Evolutionary conservation across 2,797 vertebrate genomes (phyloP), one percentile per base, ranked within the genome.

Genomic region (Enteromius argenteus): DNA sequence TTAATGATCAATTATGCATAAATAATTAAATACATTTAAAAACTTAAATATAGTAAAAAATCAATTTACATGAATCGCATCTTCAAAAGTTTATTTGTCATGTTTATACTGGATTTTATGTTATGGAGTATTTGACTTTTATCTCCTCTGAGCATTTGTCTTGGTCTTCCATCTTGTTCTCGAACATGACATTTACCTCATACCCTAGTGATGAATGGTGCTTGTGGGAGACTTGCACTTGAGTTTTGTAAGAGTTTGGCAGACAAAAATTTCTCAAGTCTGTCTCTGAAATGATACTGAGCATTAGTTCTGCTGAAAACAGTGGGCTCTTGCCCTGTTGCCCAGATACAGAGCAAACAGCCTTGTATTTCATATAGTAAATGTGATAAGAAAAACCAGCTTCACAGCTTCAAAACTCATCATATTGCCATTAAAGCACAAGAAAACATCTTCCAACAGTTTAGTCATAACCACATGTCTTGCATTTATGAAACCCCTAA

Each of bases 151-250:
- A 30, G 32, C 27, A 23, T 53, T 35, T 71, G n/a, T 72, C 46
- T 74, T 68, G 80, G 56, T 71, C 68, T 30, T 80, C 58, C 23
- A n/a, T 78, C 37, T 51, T 81, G 73, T 72, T 83, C 67, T 76
- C 30, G 35, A 81, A 77, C 72, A 66, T 56, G 72, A 81, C 80
- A 67, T 69, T 83, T 84, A 79, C 78, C 5, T 30, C 72, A 51
- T 80, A 62, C 46, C 42, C 27, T 42, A 73, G 17, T 89, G 75
- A 89, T 82, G 75, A 69, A 86, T 87, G 86, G 78, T 80, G 64
- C 77, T 23, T 66, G 67, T 84, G 51, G 69, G 81, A 74, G 67
- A 71, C 51, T 23, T 32, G 78, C 79, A 71, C 76, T 71, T 72
- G 53, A 66, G 51, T 76, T 80, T 81, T 84, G 68, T 72, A 86